phyloP scores from a whole-genome alignment of 2,113 vertebrate species.

The Tenrec ecaudatus region DNA sequence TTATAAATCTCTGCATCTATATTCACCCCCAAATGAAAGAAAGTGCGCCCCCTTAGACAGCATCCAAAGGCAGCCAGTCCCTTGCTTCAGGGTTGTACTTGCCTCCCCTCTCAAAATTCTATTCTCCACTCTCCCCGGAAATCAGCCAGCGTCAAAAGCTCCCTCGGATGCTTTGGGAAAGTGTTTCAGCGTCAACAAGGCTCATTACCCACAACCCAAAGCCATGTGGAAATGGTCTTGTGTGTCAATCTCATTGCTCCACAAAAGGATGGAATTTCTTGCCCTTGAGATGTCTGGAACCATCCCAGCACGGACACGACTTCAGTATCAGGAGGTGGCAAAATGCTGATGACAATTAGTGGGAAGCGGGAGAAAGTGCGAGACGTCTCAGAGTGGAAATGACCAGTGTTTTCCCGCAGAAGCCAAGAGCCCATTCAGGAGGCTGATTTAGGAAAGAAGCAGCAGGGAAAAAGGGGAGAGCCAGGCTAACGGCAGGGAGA shows the following conservation, averaged over 20 bases:
- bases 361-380: conserved; percentile 42
- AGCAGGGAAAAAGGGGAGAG: background rate
- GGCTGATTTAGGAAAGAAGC: background rate
- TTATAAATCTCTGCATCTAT: conserved; percentile 52
- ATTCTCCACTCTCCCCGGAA: conserved; percentile 32
- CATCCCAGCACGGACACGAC: conserved; percentile 48
- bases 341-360: conserved; percentile 65
- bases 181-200: conserved; percentile 3
- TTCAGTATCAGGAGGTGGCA: conserved; percentile 40
- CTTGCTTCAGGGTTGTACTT: conserved; percentile 41
- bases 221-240: conserved; percentile 17
- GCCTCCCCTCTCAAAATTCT: background rate
- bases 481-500: background rate
- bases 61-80: conserved; percentile 54
- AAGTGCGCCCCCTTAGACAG: conserved; percentile 51
- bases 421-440: background rate
- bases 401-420: conserved; percentile 19
- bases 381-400: background rate
- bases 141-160: conserved; percentile 63
- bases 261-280: conserved; percentile 57
- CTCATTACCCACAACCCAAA: conserved; percentile 30
- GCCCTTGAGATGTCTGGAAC: conserved; percentile 25
- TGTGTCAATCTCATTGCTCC: conserved; percentile 50
- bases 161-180: background rate
- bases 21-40: conserved; percentile 63